Evolutionary conservation across 1,140 invertebrate genomes (phyloP).

Genomic region (Ips typographus): DNA sequence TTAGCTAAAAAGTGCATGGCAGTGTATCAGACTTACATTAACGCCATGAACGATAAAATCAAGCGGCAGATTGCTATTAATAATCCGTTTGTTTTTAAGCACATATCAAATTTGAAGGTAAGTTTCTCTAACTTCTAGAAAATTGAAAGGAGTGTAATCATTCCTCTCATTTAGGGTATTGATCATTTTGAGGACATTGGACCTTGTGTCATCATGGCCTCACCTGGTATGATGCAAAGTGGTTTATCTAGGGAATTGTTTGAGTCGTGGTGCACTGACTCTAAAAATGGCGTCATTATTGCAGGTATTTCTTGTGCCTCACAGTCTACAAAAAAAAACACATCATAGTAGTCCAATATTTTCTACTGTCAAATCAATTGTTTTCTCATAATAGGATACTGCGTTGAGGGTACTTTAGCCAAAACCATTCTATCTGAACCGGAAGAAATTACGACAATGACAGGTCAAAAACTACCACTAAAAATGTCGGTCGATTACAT

Average conservation of each 20-base stretch:
- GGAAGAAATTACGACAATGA: slow-evolving; percentile 94
- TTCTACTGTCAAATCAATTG: not conserved
- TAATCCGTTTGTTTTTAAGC: slow-evolving; percentile 99
- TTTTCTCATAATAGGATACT: slow-evolving; percentile 70
- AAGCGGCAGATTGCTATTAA: slow-evolving; percentile 94
- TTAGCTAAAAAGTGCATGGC: slow-evolving; percentile 99
- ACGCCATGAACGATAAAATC: slow-evolving; percentile 99
- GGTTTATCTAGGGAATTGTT: slow-evolving; percentile 96
- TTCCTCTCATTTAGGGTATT: slow-evolving; percentile 70
- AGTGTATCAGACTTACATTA: slow-evolving; percentile 99
- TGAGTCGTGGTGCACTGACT: slow-evolving; percentile 97
- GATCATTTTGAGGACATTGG: slow-evolving; percentile 99
- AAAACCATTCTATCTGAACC: slow-evolving; percentile 98
- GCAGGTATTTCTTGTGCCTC: slow-evolving; percentile 62
- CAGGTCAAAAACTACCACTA: slow-evolving; percentile 91
- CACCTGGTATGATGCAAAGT: slow-evolving; percentile 99
- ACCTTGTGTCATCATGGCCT: slow-evolving; percentile 98
- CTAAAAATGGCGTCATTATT: slow-evolving; percentile 97
- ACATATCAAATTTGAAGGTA: slow-evolving; percentile 97
- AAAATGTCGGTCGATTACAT: slow-evolving; percentile 99
- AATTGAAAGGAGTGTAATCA: not conserved
- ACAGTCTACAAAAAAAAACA: too few species aligned
- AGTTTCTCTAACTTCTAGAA: not conserved
- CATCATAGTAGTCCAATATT: not conserved
- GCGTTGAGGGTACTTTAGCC: slow-evolving; percentile 97